These are phyloP conservation scores for Panopea generosa DNA, from an alignment of 2,888 invertebrate genomes.

Conservation along the genomic window DNA sequence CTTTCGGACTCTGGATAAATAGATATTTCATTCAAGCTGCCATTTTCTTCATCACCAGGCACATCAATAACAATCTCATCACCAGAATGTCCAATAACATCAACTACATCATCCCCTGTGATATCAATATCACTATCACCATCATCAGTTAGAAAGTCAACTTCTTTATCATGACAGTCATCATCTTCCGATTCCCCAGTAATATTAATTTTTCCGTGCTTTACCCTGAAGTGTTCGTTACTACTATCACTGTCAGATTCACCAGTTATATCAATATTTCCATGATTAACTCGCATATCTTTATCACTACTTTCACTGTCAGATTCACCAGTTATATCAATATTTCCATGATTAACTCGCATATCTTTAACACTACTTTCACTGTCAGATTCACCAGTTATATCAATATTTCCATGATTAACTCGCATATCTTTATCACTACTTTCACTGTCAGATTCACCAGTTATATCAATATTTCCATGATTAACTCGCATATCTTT, in stretches of 20 bases:
- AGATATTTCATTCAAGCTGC: neutral
- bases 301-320: no score
- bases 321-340: conserved; percentile 18
- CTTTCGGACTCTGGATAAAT: conserved; percentile 22
- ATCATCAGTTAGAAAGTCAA: conserved; percentile 12
- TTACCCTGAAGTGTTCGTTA: conserved; percentile 18
- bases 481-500: no score
- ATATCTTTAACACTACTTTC: no score
- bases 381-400: no score
- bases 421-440: no score
- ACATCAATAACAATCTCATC: conserved; percentile 35
- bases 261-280: conserved; percentile 21
- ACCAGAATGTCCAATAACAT: conserved; percentile 48
- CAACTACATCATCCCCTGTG: conserved; percentile 7
- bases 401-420: no score
- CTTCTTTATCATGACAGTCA: conserved; percentile 9
- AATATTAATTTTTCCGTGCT: conserved; percentile 23
- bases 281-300: conserved; percentile 28
- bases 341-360: conserved; percentile 28
- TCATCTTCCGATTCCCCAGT: conserved; percentile 16
- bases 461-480: no score
- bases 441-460: no score
- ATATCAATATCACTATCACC: no score
- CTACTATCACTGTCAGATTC: conserved; percentile 18
- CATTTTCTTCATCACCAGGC: neutral